phyloP scores from a whole-genome alignment of 2,113 vertebrate genomes.

The Gadus chalcogrammus region DNA sequence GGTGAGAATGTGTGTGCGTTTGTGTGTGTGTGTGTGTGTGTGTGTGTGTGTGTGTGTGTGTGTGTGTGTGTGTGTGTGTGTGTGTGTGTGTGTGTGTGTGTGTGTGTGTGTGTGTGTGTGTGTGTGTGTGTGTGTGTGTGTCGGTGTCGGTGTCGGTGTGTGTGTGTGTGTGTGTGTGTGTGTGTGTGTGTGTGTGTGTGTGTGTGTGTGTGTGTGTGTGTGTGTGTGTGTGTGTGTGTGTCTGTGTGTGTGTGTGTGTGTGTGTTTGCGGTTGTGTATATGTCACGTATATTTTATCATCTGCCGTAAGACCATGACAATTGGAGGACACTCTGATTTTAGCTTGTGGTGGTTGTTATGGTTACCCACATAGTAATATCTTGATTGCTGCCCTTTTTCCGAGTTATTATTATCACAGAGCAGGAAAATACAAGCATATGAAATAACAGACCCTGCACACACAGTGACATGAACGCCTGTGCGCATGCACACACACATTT shows the following conservation, averaged over 20 bases:
- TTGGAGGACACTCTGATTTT: background rate
- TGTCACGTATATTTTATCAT: background rate
- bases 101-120: no score
- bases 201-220: conserved; percentile 11
- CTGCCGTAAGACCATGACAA: background rate
- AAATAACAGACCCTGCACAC: background rate
- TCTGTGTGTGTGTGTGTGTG: background rate
- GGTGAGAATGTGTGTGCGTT: conserved; percentile 1
- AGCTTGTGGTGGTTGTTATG: background rate
- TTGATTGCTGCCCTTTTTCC: background rate
- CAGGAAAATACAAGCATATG: background rate
- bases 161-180: conserved; percentile 16
- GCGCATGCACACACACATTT: background rate
- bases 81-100: no score
- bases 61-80: no score
- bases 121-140: conserved; percentile 16
- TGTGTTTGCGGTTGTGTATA: background rate
- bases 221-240: conserved; percentile 7
- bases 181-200: conserved; percentile 18
- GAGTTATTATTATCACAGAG: background rate
- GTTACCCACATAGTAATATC: background rate
- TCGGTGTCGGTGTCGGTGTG: no score
- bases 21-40: background rate
- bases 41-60: no score
- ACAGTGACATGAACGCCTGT: background rate